These are phyloP conservation scores for Engystomops pustulosus DNA, from an alignment of 2,113 vertebrate species.

Conservation along the genomic window DNA sequence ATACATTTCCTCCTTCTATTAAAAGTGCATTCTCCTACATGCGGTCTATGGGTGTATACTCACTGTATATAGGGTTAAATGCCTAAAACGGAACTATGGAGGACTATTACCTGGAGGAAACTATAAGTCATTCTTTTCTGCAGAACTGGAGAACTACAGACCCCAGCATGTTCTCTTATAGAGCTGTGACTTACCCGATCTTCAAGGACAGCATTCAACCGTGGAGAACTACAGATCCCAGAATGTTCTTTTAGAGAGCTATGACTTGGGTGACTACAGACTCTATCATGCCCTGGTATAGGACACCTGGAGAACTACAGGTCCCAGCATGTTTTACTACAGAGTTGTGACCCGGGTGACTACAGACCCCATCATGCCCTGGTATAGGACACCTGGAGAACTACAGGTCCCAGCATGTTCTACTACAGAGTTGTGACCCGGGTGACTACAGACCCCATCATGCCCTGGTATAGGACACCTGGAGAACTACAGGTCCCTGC, in stretches of 20 bases:
- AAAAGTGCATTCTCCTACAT: too few species aligned
- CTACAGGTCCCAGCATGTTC: background rate
- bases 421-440: background rate
- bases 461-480: background rate
- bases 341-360: background rate
- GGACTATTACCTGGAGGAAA: too few species aligned
- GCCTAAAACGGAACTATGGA: too few species aligned
- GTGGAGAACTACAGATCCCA: background rate
- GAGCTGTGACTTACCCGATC: background rate
- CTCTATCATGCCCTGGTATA: too few species aligned
- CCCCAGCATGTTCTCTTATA: background rate
- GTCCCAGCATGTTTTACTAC: background rate
- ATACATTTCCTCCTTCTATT: too few species aligned
- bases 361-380: background rate
- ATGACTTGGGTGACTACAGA: background rate
- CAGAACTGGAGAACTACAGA: background rate
- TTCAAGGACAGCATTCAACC: background rate
- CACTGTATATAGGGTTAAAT: too few species aligned
- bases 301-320: background rate
- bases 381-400: background rate
- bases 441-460: background rate
- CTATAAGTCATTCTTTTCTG: too few species aligned
- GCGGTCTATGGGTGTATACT: too few species aligned
- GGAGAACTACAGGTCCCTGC: background rate
- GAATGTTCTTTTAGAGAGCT: background rate